Evolutionary conservation across 2,888 invertebrate species (phyloP).

Genomic region (Muschampia plurimacula): DNA sequence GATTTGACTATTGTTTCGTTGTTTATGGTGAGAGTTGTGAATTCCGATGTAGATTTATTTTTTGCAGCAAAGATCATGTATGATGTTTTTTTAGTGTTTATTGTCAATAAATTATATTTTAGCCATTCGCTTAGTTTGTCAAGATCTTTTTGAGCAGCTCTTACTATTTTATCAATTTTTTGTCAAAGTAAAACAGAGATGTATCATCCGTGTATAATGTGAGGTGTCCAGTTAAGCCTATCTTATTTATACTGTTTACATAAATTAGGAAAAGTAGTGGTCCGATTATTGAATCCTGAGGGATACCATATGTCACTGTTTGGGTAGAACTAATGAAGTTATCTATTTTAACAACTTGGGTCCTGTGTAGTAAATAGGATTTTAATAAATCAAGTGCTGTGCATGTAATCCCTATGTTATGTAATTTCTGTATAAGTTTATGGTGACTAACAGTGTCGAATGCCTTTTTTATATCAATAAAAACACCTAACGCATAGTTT

Average conservation of each 20-base stretch:
- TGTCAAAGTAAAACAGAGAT: constrained; percentile 26
- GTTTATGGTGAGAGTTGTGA: constrained; percentile 11
- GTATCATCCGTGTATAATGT: constrained; percentile 32
- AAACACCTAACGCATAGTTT: no score
- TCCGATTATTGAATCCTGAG: constrained; percentile 42
- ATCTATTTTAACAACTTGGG: constrained; percentile 41
- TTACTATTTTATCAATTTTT: not conserved
- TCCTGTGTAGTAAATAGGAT: constrained; percentile 38
- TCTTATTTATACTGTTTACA: constrained; percentile 25
- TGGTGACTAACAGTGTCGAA: not conserved
- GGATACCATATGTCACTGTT: constrained; percentile 37
- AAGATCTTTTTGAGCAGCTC: constrained; percentile 10
- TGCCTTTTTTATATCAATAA: no score
- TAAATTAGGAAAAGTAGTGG: constrained; percentile 38
- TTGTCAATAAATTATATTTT: constrained; percentile 16
- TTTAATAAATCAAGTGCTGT: constrained; percentile 32
- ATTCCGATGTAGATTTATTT: constrained; percentile 14
- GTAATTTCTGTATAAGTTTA: constrained; percentile 36
- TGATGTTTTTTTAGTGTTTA: constrained; percentile 2
- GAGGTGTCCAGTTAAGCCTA: constrained; percentile 12
- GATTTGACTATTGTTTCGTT: constrained; percentile 4
- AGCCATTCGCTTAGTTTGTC: constrained; percentile 9
- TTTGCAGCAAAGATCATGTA: not conserved
- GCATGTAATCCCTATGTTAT: constrained; percentile 32
- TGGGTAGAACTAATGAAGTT: constrained; percentile 17